Conservation (phyloP, 2,113 vertebrate genomes). For the Otus sunia region DNA sequence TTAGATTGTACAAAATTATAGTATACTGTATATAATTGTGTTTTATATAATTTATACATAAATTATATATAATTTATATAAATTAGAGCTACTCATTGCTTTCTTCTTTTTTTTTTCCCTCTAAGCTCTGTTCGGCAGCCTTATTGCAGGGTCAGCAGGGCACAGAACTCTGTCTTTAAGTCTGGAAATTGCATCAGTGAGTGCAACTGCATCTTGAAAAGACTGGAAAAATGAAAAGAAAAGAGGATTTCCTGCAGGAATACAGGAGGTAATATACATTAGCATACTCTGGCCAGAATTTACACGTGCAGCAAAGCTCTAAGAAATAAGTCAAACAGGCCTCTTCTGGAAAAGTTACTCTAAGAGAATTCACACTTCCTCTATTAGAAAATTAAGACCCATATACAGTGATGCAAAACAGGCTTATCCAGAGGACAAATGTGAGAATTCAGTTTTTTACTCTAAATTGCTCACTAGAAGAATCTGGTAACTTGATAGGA, state of each 20-base stretch:
- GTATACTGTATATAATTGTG: background rate
- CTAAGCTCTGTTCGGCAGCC: background rate
- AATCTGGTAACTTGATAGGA: background rate
- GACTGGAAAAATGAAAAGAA: background rate
- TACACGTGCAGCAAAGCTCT: background rate
- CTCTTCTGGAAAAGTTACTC: background rate
- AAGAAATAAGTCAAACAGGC: background rate
- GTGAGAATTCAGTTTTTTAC: background rate
- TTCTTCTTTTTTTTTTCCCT: background rate
- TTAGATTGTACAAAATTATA: too few relatives aligned
- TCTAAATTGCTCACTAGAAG: background rate
- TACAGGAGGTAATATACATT: background rate
- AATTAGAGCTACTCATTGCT: background rate
- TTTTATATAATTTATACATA: background rate
- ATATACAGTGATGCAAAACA: background rate
- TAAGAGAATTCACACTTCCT: background rate
- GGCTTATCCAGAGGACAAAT: background rate
- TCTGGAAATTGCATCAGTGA: background rate
- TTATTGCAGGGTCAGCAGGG: background rate
- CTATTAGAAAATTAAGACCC: background rate
- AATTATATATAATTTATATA: background rate
- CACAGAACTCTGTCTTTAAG: background rate
- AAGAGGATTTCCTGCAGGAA: background rate
- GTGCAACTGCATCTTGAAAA: background rate
- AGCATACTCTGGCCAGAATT: background rate